Base-by-base conservation (phyloP, 1,140 invertebrate genomes). In the Drosophila mojavensis region DNA sequence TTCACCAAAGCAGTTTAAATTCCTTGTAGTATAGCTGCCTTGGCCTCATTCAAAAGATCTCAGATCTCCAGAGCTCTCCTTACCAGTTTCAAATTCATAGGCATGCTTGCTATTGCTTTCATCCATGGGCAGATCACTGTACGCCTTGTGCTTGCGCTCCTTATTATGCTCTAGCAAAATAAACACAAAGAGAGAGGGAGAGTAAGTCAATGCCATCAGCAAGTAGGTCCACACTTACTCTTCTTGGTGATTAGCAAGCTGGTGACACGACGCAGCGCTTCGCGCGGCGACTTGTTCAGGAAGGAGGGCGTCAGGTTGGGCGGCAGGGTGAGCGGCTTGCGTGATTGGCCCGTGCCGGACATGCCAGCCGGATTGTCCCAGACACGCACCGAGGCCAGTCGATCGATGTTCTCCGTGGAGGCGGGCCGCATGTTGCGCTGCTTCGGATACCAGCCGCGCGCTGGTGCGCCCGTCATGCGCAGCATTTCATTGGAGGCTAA, bases 241-340 rank as follows among this genome's bases (percentile, higher is more conserved):
- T 92, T 92, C 33, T 96, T 97, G 91, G 96, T 94, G 93, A 97
- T 97, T 91, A 97, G 94, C 93, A 97, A 95, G 94, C 96, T 97
- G 90, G 96, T 97, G 81, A 97, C 96, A 92, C 96, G 95, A 88
- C 96, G 94, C 66, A 97, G 93, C 48, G 96, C 96, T 93, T 97
- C 96, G 81, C 96, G 94, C 36, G 96, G 96, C 72, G 96, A 97
- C 93, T 96, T 96, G 88, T 96, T 96, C 93, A 97, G 96, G 93
- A 97, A 97, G 92, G 97, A 97, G 76, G 95, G 95, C 65, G 96
- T 97, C 78, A 97, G 93, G 93, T 97, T 97, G 51, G 96, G 96
- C 26, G 96, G 96, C 70, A 97, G 93, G 15, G 96, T 97, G 36
- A 96, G 93, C 1, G 96, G 96, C 89, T 97, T 97, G 26, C 94